Evolutionary conservation across 37 sponge, comb jelly and placozoan genomes (phyloP).

Genomic region (Agelas oroides): DNA sequence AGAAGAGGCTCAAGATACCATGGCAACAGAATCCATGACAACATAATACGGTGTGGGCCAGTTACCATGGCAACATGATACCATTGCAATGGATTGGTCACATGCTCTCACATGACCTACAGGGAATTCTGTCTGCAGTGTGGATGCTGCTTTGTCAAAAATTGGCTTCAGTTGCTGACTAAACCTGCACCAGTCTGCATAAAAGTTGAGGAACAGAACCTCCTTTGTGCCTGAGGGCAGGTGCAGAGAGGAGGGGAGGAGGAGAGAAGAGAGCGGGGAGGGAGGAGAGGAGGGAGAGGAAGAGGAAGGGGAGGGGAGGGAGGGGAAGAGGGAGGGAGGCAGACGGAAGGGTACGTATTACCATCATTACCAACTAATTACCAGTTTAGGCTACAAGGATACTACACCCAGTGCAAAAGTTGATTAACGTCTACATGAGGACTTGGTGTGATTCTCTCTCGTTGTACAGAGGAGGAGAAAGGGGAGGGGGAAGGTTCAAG

Average conservation of each 20-base stretch:
- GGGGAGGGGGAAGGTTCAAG: background rate
- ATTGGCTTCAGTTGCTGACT: slow-evolving; percentile 95
- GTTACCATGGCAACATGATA: too few relatives aligned
- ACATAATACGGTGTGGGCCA: too few relatives aligned
- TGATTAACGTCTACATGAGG: too few relatives aligned
- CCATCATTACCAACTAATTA: too few relatives aligned
- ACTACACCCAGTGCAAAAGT: too few relatives aligned
- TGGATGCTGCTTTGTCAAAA: slow-evolving; percentile 90
- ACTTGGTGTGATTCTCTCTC: too few relatives aligned
- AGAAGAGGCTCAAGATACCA: background rate
- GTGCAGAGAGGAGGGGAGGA: background rate
- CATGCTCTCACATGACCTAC: slow-evolving; percentile 27
- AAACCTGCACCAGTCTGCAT: slow-evolving; percentile 98
- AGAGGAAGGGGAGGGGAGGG: slow-evolving; percentile 8
- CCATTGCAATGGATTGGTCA: too few relatives aligned
- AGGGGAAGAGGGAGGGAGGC: too few relatives aligned
- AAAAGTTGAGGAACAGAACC: slow-evolving; percentile 83
- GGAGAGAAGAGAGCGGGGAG: background rate
- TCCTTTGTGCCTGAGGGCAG: slow-evolving; percentile 37
- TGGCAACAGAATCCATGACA: too few relatives aligned
- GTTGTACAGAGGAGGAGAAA: background rate
- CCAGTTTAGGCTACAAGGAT: too few relatives aligned
- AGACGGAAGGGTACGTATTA: too few relatives aligned
- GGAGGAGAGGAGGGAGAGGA: background rate
- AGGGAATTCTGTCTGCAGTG: slow-evolving; percentile 26